Conservation (phyloP, 2,797 vertebrate species). For the Buphagus erythrorhynchus region DNA sequence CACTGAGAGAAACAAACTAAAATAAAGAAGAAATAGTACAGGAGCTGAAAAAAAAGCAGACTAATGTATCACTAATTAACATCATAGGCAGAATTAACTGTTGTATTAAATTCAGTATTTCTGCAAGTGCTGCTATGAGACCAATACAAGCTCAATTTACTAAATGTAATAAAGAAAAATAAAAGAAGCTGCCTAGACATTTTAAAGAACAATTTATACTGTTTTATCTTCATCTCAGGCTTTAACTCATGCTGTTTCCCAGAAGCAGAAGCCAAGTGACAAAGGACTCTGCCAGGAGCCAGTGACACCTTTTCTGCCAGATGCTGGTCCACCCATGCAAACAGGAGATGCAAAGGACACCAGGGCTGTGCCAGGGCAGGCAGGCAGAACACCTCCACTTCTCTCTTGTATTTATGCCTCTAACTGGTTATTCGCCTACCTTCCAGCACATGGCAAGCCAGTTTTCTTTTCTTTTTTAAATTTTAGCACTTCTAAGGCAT, state of each 20-base stretch:
- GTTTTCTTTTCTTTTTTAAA: background rate
- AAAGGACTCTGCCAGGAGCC: background rate
- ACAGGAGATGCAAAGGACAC: rapidly evolving
- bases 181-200: background rate
- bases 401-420: background rate
- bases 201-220: background rate
- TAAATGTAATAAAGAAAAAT: background rate
- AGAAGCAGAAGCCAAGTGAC: background rate
- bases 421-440: background rate
- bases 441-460: background rate
- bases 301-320: background rate
- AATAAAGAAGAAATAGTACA: background rate
- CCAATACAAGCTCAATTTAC: background rate
- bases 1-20: background rate
- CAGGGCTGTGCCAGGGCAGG: background rate
- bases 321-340: background rate
- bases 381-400: background rate
- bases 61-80: background rate
- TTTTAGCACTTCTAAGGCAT: background rate
- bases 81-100: background rate
- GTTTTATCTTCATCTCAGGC: background rate
- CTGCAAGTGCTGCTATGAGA: background rate
- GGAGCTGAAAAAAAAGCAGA: background rate
- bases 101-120: background rate
- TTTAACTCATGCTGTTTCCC: background rate